Base-by-base conservation (phyloP, 2,113 vertebrate species). In the Anoura caudifer region DNA sequence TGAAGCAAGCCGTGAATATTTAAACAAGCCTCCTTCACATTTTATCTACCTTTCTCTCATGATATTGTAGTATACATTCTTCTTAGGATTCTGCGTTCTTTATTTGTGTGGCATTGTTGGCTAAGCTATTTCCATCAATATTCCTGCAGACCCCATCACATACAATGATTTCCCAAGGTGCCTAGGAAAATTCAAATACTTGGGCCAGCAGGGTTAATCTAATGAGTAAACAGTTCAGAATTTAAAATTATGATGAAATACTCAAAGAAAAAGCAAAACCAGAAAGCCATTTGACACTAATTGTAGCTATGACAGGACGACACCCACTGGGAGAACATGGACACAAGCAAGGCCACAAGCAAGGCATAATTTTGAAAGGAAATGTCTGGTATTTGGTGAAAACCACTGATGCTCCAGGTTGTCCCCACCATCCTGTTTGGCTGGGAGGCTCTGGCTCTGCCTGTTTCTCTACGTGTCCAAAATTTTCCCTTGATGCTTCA, bases 21-120 rank as follows among this genome's bases (percentile, higher is more conserved):
- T 98, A 97, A 94, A 97, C 91, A 90, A 94, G 56, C 90, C 91
- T 95, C 95, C 79, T 97, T 97, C 96, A 87, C 87, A 86, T 97
- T 98, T 98, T 96, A 97, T 98, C 98, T 98, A 95, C 95, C 95
- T 98, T 98, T 98, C 98, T 98, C 98, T 97, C 96, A 72, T 94
- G 61, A 96, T 98, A 93, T 98, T 98, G 97, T 95, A 98, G 98
- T 96, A 98, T 97, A 97, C 98, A 96, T 98, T 97, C 97, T 95
- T 98, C 96, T 97, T 97, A 97, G 97, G 96, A 95, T 96, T 96
- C 92, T 91, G 86, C 87, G 96, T 91, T 83, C 97, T 97, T 97
- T 96, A 97, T 98, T 98, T 98, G 98, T 97, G 97, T 54, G 98
- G 97, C 97, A 98, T 94, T 93, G 43, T 80, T 95, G 38, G 96